phyloP scores from a whole-genome alignment of 1,140 invertebrate species.

The Pollicipes pollicipes region DNA sequence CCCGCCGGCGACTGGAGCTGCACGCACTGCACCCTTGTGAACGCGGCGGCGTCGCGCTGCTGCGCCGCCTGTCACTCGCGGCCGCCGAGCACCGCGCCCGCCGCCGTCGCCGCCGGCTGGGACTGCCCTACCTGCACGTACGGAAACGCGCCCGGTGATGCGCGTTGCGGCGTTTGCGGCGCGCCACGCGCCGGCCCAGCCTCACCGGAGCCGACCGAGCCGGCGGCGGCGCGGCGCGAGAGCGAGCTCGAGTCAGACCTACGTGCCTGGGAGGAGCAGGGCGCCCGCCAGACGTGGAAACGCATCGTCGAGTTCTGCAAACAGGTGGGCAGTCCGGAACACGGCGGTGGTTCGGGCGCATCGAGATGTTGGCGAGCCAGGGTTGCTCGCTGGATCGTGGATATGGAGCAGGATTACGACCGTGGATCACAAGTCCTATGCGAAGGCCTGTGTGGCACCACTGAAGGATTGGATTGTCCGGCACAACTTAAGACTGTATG shows the following conservation, averaged over 20 bases:
- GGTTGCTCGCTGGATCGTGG: too few relatives aligned
- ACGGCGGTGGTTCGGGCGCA: too few relatives aligned
- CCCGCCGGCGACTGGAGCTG: background rate
- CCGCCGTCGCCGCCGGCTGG: background rate
- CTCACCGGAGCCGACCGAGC: background rate
- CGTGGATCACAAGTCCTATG: too few relatives aligned
- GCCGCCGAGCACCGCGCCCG: too few relatives aligned
- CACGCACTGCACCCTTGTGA: background rate
- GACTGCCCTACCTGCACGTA: background rate
- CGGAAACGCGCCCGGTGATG: background rate
- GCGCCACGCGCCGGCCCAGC: too few relatives aligned
- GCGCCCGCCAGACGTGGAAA: slow-evolving; percentile 64
- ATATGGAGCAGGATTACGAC: too few relatives aligned
- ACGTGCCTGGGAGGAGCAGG: slow-evolving; percentile 54
- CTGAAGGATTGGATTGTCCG: too few relatives aligned
- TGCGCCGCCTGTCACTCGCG: background rate
- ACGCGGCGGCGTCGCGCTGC: background rate
- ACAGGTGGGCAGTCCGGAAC: slow-evolving; percentile 34
- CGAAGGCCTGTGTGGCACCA: too few relatives aligned
- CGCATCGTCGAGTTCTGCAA: slow-evolving; percentile 65
- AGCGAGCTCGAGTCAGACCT: slow-evolving; percentile 62
- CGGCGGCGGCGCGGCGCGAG: background rate
- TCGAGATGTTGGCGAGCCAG: too few relatives aligned
- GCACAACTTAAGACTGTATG: too few relatives aligned
- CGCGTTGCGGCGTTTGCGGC: background rate